phyloP scores from a whole-genome alignment of 1,140 invertebrate species.

The Radopholus similis region DNA sequence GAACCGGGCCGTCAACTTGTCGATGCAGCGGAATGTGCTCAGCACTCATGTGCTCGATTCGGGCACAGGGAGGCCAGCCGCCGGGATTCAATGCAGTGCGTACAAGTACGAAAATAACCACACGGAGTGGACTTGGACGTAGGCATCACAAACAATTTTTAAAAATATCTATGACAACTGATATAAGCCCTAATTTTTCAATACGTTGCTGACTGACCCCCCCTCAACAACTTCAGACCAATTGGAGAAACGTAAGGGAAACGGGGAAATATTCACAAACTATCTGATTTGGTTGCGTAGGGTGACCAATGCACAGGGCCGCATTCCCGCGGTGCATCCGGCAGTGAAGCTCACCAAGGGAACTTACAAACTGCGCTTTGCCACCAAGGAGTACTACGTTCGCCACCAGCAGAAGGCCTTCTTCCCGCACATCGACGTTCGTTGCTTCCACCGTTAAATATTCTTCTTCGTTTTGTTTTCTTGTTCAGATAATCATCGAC shows the following conservation, averaged over 20 bases:
- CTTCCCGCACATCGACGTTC: not conserved
- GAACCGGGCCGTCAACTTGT: not conserved
- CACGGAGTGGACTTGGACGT: not conserved
- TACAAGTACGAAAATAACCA: not conserved
- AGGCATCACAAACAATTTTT: no score
- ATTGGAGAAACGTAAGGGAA: not conserved
- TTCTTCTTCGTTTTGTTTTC: no score
- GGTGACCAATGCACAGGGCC: not conserved
- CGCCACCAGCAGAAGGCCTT: not conserved
- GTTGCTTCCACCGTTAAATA: no score
- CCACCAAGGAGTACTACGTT: not conserved
- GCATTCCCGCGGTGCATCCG: not conserved
- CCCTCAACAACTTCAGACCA: no score
- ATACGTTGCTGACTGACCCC: no score
- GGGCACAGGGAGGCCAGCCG: not conserved
- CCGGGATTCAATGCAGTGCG: not conserved
- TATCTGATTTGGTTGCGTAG: not conserved
- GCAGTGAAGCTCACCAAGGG: not conserved
- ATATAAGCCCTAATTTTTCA: no score
- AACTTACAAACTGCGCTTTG: not conserved
- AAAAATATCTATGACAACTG: no score
- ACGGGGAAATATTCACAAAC: not conserved
- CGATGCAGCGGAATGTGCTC: not conserved
- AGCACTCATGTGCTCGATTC: not conserved
- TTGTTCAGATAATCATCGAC: not conserved